Evolutionary conservation across 2,888 invertebrate species (phyloP).

Genomic region (Odontocerum albicorne): DNA sequence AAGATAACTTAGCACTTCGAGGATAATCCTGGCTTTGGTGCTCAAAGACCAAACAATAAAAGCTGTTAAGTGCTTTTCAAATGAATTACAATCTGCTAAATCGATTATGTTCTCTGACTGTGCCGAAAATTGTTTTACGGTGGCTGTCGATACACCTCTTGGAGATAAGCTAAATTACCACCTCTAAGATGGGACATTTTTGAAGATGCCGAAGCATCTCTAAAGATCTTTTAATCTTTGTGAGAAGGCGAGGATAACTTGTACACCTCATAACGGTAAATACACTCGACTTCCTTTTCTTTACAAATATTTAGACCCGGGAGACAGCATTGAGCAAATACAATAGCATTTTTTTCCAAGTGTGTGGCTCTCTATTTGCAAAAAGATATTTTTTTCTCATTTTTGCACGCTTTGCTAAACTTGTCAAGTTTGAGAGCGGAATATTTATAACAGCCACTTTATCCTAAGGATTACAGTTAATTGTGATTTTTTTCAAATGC

Average conservation of each 20-base stretch:
- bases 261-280: background rate
- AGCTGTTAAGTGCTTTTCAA: no score
- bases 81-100: no score
- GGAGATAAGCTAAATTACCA: conserved; percentile 16
- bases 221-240: conserved; percentile 2
- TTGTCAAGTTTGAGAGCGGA: no score
- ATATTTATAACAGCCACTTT: no score
- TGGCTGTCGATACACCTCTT: background rate
- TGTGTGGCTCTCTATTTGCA: conserved; percentile 11
- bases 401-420: no score
- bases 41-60: no score
- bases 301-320: conserved; percentile 16
- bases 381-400: no score
- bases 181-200: background rate
- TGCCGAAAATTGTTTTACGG: background rate
- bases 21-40: no score
- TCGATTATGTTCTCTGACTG: no score
- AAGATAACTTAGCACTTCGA: no score
- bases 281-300: conserved; percentile 8
- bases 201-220: background rate
- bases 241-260: conserved; percentile 10
- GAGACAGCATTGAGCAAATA: conserved; percentile 14
- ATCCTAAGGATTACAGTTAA: no score
- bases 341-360: background rate
- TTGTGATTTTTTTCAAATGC: no score